Base-by-base conservation (phyloP, 1,140 invertebrate species). In the Cyclargus thomasi region DNA sequence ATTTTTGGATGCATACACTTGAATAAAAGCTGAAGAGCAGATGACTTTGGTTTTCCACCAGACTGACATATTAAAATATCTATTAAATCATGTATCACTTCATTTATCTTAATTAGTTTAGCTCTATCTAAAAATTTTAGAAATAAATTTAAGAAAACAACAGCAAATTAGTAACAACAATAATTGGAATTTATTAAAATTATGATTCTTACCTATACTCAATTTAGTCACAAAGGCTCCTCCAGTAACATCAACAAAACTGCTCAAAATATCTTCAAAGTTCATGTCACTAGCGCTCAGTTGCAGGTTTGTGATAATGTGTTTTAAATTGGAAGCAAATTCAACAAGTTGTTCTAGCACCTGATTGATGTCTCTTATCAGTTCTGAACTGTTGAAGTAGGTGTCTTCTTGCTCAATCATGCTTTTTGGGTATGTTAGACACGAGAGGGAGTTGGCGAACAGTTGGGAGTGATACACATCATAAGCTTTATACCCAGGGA, bases 391-490 rank as follows among this genome's bases (percentile, higher is more conserved):
- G 53, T 81, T 86, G 22, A 80, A 83, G 66, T 79, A 81, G 55
- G 77, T 80, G 18, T 83, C 81, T 64, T 84, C 82, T 69, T 82
- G 80, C 6, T 86, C 82, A 78, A 82, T 83, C 70, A 90, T 75
- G 16, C 67, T 62, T 70, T 83, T 84, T 16, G 86, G 85, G 73
- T 78, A 88, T 10, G 77, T 78, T 2, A 90, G 69, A 67, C 88
- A 88, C 21, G 74, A 65, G 11, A 88, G 73, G 4, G 85, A 85
- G 57, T 85, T 75, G 20, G 79, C 80, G 78, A 88, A 88, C n/a
- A 90, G 71, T 75, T 88, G 87, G n/a, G 86, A 87, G 67, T 90
- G 87, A 67, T 90, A 90, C 23, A 90, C 83, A 68, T 88, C 66
- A 63, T 88, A 90, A 55, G 84, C 84, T 68, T 83, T 88, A 63